Evolutionary conservation across 2,113 vertebrate species (phyloP).

Genomic region (Datnioides undecimradiatus): DNA sequence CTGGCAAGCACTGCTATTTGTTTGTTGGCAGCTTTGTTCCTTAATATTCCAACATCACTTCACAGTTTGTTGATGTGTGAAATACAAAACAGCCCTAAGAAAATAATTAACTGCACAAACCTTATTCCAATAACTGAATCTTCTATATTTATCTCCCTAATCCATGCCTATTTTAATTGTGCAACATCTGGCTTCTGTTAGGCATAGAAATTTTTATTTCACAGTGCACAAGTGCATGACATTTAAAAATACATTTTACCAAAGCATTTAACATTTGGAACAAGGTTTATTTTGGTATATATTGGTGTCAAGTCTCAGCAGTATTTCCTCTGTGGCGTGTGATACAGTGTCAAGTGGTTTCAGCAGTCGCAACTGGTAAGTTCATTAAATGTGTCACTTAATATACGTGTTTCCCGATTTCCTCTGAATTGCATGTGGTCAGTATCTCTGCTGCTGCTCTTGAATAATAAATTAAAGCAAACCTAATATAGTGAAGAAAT

Average conservation of each 20-base stretch:
- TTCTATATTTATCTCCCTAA: neutral
- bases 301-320: neutral
- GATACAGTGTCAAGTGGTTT: neutral
- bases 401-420: neutral
- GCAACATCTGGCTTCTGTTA: neutral
- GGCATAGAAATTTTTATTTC: too few relatives aligned
- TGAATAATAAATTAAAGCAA: constrained; percentile 50
- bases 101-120: constrained; percentile 34
- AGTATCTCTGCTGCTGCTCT: neutral
- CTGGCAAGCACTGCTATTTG: constrained; percentile 6
- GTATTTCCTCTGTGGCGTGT: neutral
- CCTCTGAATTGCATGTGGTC: constrained; percentile 4
- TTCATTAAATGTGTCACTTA: neutral
- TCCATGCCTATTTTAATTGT: neutral
- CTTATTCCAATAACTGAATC: neutral
- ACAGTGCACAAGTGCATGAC: neutral
- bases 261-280: constrained; percentile 7
- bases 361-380: neutral
- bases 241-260: neutral
- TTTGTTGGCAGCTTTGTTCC: constrained; percentile 18
- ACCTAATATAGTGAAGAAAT: neutral
- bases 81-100: constrained; percentile 14
- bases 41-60: constrained; percentile 25
- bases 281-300: neutral
- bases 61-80: constrained; percentile 24